phyloP scores from a whole-genome alignment of 2,113 vertebrate genomes.

The Microcebus ravelobensis region DNA sequence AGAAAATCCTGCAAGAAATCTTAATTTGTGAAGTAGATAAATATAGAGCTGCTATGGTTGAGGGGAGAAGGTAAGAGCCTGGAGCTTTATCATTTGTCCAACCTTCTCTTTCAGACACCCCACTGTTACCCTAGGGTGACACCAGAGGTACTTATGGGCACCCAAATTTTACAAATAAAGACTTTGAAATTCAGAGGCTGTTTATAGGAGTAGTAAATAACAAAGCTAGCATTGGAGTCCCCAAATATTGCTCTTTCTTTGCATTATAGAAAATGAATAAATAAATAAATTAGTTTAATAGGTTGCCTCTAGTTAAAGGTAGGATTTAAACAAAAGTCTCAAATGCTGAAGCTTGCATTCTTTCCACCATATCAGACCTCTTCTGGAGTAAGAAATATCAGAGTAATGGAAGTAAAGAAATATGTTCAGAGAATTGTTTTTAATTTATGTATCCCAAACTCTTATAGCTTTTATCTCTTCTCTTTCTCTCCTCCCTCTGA shows the following conservation, averaged over 20 bases:
- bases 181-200: neutral
- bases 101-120: neutral
- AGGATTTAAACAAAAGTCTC: neutral
- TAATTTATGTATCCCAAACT: neutral
- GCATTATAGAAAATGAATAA: neutral
- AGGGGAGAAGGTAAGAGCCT: neutral
- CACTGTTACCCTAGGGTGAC: neutral
- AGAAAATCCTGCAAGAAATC: neutral
- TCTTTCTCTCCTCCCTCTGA: too few relatives aligned
- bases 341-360: neutral
- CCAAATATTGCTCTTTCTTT: neutral
- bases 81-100: neutral
- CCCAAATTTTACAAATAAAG: neutral
- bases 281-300: neutral
- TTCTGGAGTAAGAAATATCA: neutral
- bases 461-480: neutral
- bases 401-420: neutral
- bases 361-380: neutral
- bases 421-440: neutral
- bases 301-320: neutral
- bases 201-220: neutral
- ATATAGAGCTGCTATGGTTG: neutral
- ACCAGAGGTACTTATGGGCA: neutral
- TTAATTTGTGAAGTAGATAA: neutral
- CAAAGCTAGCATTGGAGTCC: neutral